A percentile compares a stretch with the other conserved stretches of the same genome.
Evolutionary conservation across 2,888 invertebrate species (phyloP).

Genomic region (Pecten maximus): DNA sequence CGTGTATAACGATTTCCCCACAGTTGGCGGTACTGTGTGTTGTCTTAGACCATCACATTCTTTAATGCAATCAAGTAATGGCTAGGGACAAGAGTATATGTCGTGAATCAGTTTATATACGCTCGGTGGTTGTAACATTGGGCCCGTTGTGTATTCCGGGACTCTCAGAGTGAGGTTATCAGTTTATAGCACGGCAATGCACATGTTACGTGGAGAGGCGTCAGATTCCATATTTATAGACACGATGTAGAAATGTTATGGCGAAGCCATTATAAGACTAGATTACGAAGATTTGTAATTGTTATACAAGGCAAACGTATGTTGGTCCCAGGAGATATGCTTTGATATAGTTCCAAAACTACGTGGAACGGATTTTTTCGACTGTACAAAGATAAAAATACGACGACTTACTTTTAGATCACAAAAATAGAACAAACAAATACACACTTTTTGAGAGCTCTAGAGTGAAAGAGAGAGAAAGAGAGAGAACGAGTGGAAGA

Average conservation of each 20-base stretch:
- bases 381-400: not conserved
- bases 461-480: too few species aligned
- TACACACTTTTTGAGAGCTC: not conserved
- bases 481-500: not conserved
- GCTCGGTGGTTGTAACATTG: not conserved
- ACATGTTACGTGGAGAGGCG: not conserved
- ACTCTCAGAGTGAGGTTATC: not conserved
- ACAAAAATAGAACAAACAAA: not conserved
- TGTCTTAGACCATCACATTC: not conserved
- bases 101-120: not conserved
- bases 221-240: not conserved
- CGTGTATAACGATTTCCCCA: not conserved
- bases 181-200: not conserved
- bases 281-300: constrained; percentile 15
- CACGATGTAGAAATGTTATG: not conserved
- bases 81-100: not conserved
- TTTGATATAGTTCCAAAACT: constrained; percentile 9
- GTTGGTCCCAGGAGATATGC: not conserved
- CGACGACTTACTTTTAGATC: not conserved
- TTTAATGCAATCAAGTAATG: not conserved
- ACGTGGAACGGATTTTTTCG: not conserved
- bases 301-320: not conserved
- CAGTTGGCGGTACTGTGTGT: not conserved
- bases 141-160: not conserved
- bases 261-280: not conserved